Evolutionary conservation across 2,113 vertebrate species (phyloP).

Genomic region (Poeciliopsis retropinna): DNA sequence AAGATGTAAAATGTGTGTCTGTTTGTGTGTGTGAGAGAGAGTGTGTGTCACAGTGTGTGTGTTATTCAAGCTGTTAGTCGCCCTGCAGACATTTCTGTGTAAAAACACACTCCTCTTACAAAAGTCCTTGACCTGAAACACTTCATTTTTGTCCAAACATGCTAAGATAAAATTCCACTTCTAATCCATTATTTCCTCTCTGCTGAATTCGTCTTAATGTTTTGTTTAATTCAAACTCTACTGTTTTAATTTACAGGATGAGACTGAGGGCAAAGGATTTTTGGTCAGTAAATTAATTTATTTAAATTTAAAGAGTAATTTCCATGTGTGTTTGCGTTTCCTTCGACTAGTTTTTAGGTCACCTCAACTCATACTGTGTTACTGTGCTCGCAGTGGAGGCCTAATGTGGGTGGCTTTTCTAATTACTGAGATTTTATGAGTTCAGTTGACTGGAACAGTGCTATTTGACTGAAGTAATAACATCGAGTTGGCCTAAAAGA

Average conservation of each 20-base stretch:
- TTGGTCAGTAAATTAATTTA: neutral
- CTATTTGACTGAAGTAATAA: conserved; percentile 14
- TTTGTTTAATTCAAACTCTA: neutral
- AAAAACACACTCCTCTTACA: conserved; percentile 23
- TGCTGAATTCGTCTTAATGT: neutral
- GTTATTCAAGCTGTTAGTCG: conserved; percentile 55
- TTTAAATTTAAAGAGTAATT: neutral
- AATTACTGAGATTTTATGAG: conserved; percentile 8
- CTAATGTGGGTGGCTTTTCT: conserved; percentile 13
- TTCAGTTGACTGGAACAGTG: conserved; percentile 1
- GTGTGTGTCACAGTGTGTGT: conserved; percentile 14
- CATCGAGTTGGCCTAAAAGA: neutral
- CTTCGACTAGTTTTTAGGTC: neutral
- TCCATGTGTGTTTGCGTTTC: neutral
- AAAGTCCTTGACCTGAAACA: conserved; percentile 46
- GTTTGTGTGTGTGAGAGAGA: conserved; percentile 27
- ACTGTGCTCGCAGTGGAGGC: conserved; percentile 3
- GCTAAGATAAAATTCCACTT: conserved; percentile 11
- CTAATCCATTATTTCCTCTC: neutral
- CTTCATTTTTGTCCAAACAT: conserved; percentile 14
- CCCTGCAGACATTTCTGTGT: conserved; percentile 37
- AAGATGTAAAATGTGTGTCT: neutral
- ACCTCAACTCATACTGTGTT: neutral
- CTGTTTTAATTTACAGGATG: too few relatives aligned
- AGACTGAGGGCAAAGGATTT: neutral